Conservation (phyloP, 2,113 vertebrate genomes). For the Macquaria australasica region DNA sequence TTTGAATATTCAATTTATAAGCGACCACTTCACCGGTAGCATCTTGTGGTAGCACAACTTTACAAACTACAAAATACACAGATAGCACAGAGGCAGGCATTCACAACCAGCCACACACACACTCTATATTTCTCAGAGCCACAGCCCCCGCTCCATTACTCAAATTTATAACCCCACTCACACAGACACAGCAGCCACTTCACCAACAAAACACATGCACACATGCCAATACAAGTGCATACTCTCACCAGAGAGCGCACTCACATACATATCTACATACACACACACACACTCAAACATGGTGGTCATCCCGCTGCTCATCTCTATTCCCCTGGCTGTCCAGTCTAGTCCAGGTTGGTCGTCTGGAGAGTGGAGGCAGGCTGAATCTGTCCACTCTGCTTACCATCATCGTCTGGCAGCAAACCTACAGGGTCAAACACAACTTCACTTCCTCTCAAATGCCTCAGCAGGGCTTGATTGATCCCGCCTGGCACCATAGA, state of each 20-base stretch:
- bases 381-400: slow-evolving; percentile 75
- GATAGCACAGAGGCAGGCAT: background rate
- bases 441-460: slow-evolving; percentile 66
- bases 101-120: slow-evolving; percentile 4
- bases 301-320: slow-evolving; percentile 61
- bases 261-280: background rate
- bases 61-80: slow-evolving; percentile 24
- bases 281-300: background rate
- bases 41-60: slow-evolving; percentile 7
- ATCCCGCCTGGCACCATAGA: slow-evolving; percentile 66
- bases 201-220: slow-evolving; percentile 29
- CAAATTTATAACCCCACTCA: slow-evolving; percentile 26
- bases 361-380: slow-evolving; percentile 73
- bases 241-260: slow-evolving; percentile 5
- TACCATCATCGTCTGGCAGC: slow-evolving; percentile 73
- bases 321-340: slow-evolving; percentile 73
- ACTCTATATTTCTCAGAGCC: background rate
- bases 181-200: slow-evolving; percentile 37
- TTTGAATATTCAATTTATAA: background rate
- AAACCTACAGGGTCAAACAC: slow-evolving; percentile 73
- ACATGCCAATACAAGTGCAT: slow-evolving; percentile 37
- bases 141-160: slow-evolving; percentile 24
- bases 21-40: slow-evolving; percentile 10
- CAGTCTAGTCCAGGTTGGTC: slow-evolving; percentile 69
- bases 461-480: slow-evolving; percentile 67